phyloP scores from a whole-genome alignment of 2,113 vertebrate genomes.

The Dasyurus viverrinus region DNA sequence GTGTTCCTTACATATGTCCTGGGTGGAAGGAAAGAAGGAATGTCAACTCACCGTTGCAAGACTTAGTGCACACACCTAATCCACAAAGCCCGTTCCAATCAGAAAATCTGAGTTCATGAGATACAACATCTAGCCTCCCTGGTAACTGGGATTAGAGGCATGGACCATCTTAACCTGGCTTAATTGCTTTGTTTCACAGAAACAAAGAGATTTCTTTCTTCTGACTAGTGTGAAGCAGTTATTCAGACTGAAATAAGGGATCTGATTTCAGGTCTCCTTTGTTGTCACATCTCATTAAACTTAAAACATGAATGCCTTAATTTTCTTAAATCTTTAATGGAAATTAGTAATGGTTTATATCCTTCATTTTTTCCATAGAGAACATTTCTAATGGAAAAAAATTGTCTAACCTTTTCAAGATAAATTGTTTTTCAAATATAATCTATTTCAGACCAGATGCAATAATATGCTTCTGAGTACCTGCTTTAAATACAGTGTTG shows the following conservation, averaged over 20 bases:
- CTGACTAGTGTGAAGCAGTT: not conserved
- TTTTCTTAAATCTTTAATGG: not conserved
- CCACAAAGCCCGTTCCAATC: too few relatives aligned
- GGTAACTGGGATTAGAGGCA: not conserved
- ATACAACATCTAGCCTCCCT: not conserved
- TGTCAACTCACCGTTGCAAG: not conserved
- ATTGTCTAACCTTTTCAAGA: not conserved
- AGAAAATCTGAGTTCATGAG: not conserved
- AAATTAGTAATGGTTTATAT: not conserved
- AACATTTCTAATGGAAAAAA: not conserved
- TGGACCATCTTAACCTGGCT: not conserved
- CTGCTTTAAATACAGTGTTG: conserved; percentile 27
- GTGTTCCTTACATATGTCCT: not conserved
- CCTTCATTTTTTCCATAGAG: not conserved
- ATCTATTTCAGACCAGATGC: not conserved
- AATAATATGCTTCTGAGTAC: not conserved
- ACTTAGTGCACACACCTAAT: not conserved
- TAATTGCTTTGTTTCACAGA: not conserved
- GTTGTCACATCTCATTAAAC: not conserved
- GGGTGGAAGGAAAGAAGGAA: not conserved
- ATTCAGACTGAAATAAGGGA: not conserved
- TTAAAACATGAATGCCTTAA: not conserved
- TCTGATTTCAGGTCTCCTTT: not conserved
- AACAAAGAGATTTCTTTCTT: not conserved
- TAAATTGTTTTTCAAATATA: conserved; percentile 12